Conservation (phyloP, 2,797 vertebrate species). For the Chelmon rostratus region DNA sequence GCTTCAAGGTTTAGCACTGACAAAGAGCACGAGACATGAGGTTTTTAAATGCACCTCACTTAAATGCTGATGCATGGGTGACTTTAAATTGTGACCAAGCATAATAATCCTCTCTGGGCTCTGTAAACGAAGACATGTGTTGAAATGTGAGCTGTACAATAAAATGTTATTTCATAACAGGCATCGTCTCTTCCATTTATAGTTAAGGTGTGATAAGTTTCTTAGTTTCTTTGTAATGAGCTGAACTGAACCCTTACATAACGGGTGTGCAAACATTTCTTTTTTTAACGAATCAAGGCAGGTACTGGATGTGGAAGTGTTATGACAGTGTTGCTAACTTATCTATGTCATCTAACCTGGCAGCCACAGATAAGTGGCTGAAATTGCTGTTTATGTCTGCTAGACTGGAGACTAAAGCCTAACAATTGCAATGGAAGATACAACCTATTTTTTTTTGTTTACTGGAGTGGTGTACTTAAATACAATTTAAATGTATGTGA, state of each 20-base stretch:
- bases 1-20: background rate
- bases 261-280: background rate
- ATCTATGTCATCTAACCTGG: background rate
- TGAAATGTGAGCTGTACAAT: constrained; percentile 27
- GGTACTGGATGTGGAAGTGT: background rate
- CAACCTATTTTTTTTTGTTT: background rate
- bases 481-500: too few relatives aligned
- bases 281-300: background rate
- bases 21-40: background rate
- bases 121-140: constrained; percentile 10
- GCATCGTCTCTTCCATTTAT: background rate
- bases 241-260: background rate
- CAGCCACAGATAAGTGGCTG: too few relatives aligned
- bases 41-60: background rate
- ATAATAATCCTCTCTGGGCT: background rate
- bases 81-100: constrained; percentile 4
- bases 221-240: background rate
- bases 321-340: background rate
- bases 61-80: background rate
- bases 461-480: too few relatives aligned
- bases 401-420: background rate
- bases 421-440: background rate
- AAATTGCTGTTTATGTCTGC: too few relatives aligned
- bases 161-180: constrained; percentile 37
- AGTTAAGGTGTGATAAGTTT: background rate